Percentiles rank a stretch among this genome's conserved stretches.
Evolutionary conservation across 2,888 invertebrate species (phyloP).

Genomic region (Alentia gelatinosa): DNA sequence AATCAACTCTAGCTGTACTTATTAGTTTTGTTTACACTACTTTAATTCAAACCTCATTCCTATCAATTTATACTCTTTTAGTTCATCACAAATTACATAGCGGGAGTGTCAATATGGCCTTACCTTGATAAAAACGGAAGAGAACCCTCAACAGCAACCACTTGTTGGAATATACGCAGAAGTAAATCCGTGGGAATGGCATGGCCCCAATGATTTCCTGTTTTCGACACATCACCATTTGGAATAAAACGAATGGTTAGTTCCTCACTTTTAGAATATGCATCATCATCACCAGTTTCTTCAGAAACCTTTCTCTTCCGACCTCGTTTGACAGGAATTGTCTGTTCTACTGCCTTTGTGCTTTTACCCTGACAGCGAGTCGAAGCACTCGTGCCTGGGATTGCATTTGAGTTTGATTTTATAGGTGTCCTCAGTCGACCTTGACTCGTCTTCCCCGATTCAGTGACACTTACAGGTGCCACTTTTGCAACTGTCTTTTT

Average conservation of each 20-base stretch:
- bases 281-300: neutral
- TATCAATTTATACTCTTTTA: too few relatives aligned
- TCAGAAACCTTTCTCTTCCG: neutral
- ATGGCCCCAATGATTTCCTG: neutral
- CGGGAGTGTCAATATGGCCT: neutral
- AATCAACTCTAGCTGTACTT: too few relatives aligned
- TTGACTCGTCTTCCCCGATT: neutral
- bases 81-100: too few relatives aligned
- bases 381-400: neutral
- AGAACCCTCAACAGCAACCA: neutral
- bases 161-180: slow-evolving; percentile 15
- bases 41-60: too few relatives aligned
- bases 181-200: neutral
- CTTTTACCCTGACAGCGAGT: neutral
- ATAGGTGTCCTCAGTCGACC: neutral
- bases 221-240: neutral
- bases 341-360: neutral
- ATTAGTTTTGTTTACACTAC: too few relatives aligned
- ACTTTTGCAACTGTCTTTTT: neutral
- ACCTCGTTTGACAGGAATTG: neutral
- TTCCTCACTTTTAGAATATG: neutral
- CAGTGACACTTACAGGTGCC: neutral
- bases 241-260: neutral
- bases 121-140: neutral
- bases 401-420: neutral